phyloP scores from a whole-genome alignment of 2,888 invertebrate species.

The Agrotis clavis region DNA sequence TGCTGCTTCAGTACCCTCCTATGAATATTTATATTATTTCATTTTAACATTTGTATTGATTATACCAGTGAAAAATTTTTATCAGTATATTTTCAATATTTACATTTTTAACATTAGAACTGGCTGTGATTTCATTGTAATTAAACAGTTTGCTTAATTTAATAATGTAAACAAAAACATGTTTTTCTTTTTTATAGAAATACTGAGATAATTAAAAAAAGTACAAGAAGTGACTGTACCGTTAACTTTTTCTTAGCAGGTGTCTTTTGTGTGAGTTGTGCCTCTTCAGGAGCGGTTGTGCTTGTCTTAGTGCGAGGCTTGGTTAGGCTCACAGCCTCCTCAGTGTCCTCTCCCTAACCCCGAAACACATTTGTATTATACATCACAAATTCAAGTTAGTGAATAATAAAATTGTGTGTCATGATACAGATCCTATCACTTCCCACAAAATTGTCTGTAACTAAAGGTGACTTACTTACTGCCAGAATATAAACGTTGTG shows the following conservation, averaged over 20 bases:
- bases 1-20: conserved; percentile 88
- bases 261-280: conserved; percentile 89
- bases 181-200: background rate
- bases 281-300: conserved; percentile 89
- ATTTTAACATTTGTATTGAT: conserved; percentile 39
- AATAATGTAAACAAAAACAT: background rate
- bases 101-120: background rate
- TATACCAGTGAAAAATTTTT: background rate
- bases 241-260: conserved; percentile 88
- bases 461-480: background rate
- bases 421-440: conserved; percentile 38
- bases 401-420: conserved; percentile 36
- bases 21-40: conserved; percentile 65
- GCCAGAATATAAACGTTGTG: background rate
- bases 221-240: conserved; percentile 76
- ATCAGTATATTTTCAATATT: background rate
- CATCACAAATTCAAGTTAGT: conserved; percentile 63
- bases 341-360: conserved; percentile 87
- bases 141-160: background rate
- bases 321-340: conserved; percentile 88
- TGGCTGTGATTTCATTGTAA: background rate
- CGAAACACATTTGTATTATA: conserved; percentile 72
- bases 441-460: background rate
- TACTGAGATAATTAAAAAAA: conserved; percentile 83
- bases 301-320: conserved; percentile 89